A percentile compares a stretch with the other conserved stretches of the same genome.
Conservation (phyloP, 2,888 invertebrate species). For the Polyploca ridens region DNA sequence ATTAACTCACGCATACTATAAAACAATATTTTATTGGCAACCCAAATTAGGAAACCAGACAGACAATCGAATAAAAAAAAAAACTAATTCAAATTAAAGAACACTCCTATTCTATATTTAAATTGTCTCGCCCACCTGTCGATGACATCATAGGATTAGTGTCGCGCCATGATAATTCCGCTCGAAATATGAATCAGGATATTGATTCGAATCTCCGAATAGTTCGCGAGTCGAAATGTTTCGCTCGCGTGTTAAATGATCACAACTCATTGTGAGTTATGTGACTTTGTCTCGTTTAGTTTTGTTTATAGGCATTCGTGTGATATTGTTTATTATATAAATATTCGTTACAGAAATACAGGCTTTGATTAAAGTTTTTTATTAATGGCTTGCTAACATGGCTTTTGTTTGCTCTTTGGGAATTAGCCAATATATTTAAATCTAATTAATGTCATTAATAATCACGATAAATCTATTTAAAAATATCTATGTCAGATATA, state of each 20-base stretch:
- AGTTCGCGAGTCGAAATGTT: conserved; percentile 42
- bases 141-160: conserved; percentile 60
- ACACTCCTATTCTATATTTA: conserved; percentile 45
- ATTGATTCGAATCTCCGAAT: conserved; percentile 55
- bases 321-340: conserved; percentile 54
- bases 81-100: conserved; percentile 29
- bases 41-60: conserved; percentile 28
- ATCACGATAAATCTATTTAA: background rate
- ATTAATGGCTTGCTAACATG: conserved; percentile 30
- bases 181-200: conserved; percentile 50
- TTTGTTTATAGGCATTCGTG: conserved; percentile 74
- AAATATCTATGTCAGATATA: conserved; percentile 28
- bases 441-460: background rate
- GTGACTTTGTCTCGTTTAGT: conserved; percentile 72
- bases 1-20: background rate
- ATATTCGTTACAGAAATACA: conserved; percentile 46
- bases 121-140: conserved; percentile 50
- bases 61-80: conserved; percentile 36
- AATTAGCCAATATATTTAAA: background rate
- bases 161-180: conserved; percentile 50
- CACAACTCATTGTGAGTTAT: conserved; percentile 76
- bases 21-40: conserved; percentile 10
- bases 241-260: conserved; percentile 71
- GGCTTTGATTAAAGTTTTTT: conserved; percentile 37
- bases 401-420: conserved; percentile 19